Base-by-base conservation (phyloP, 2,113 vertebrate species). In the Caretta caretta region DNA sequence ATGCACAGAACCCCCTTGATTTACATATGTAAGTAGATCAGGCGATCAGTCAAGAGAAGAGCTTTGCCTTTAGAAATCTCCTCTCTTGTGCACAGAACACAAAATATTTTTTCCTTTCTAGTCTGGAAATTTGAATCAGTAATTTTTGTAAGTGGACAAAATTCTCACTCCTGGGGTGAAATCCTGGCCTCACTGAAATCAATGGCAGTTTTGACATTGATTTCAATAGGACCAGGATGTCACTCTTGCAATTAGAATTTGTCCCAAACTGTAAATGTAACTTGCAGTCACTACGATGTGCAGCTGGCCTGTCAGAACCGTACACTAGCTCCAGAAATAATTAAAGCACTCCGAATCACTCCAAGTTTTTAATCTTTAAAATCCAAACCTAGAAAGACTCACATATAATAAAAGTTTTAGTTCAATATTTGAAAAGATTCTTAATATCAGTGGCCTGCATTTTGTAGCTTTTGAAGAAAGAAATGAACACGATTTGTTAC, bases 21-120 rank as follows among this genome's bases (percentile, higher is more conserved):
- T 96, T 96, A 86, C 76, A 96, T 25, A 93, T 81, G 78, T 27
- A 96, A 92, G 62, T 93, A 97, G 94, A 95, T 82, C 50, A 59
- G 88, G 48, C 13, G 83, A 94, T 91, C 50, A 0, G 87, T 76
- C 0, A 4, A 81, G 72, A 72, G 65, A 80, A 62, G n/a, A 83
- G 2, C 0, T 2, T 90, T 78, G 42, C 72, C 81, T 90, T 86
- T n/a, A 91, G 78, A 90, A 81, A 91, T 53, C 38, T 54, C n/a
- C 86, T 92, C 88, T 93, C 84, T 79, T 89, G 49, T 1, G 4
- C 57, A 57, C 86, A 83, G 57, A 0, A 1, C 19, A 57, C 13
- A 86, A 81, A 81, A 1, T 46, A 83, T 25, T 87, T 25, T 8
- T 31, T 46, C 87, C 80, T 89, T 29, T 86, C 11, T 25, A 38